Base-by-base conservation (phyloP, 2,888 invertebrate genomes). In the Plebejus anna region DNA sequence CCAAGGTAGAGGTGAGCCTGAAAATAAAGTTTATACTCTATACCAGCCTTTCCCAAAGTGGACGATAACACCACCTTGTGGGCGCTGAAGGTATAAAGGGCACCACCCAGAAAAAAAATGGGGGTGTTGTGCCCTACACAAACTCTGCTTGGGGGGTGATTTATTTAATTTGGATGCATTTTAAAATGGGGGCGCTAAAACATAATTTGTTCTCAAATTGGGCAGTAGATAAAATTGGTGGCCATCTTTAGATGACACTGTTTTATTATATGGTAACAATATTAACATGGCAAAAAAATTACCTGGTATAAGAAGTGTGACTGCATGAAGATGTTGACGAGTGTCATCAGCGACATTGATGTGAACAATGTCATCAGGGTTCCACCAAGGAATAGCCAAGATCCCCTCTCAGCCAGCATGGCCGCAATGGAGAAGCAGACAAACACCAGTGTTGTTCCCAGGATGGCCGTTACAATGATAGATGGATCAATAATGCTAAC, bases 371-470 rank as follows among this genome's bases (percentile, higher is more conserved):
- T 97, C 94, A 98, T 96, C 80, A 99, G 94, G 78, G 97, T 96
- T 82, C 98, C 98, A 80, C 99, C 99, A 75, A 99, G 94, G 90
- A 97, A 98, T 77, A 99, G 94, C 95, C 96, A 99, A 86, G 96
- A 96, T 80, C 99, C 98, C 80, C 97, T 96, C 81, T 97, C 96
- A 76, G 98, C 97, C 81, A 98, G 94, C 87, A 99, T 95, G 4
- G 99, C 96, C 76, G 98, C 96, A 83, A 98, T 89, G 32, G 98
- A 97, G 94, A 99, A 98, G 83, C 98, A 98, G 22, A 97, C 96
- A 90, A 99, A 99, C 77, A 99, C 97, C 72, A 98, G 92, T 57
- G 97, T 95, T 1, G 98, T 98, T 78, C 96, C 97, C 81, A 98
- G 89, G 79, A 99, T 95, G 28, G 98, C 98, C 32, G 98, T 97